Evolutionary conservation across 2,797 vertebrate species (phyloP).

Genomic region (Gymnopithys bicolor): DNA sequence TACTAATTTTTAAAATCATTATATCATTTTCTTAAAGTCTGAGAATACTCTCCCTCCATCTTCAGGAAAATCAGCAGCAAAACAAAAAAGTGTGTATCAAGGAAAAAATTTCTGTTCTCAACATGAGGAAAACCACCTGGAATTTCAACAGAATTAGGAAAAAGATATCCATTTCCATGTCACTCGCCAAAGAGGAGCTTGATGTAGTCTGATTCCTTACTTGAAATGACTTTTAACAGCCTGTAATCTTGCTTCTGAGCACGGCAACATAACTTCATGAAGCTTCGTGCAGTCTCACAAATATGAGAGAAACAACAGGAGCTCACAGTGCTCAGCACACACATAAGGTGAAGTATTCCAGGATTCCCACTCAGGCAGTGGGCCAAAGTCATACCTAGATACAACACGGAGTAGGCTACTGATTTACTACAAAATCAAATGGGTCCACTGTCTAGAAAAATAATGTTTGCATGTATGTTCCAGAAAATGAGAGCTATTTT

Average conservation of each 20-base stretch:
- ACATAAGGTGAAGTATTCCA: background rate
- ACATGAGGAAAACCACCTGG: background rate
- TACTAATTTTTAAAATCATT: background rate
- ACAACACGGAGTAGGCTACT: background rate
- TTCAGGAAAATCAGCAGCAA: background rate
- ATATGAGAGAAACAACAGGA: background rate
- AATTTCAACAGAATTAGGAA: constrained; percentile 13
- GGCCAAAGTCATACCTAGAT: background rate
- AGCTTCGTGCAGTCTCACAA: background rate
- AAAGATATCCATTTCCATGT: background rate
- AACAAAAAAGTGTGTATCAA: background rate
- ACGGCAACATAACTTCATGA: background rate
- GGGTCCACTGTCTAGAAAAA: background rate
- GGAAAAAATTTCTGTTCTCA: background rate
- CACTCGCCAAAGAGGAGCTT: background rate
- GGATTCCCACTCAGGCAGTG: background rate
- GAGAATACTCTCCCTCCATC: background rate
- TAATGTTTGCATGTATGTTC: background rate
- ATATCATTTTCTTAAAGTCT: background rate
- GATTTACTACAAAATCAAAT: background rate
- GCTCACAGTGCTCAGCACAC: background rate
- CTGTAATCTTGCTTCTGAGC: background rate
- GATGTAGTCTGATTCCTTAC: background rate
- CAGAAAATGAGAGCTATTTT: background rate
- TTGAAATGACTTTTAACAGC: background rate